Evolutionary conservation across 2,113 vertebrate species (phyloP).

Genomic region (Nycticorax nycticorax): DNA sequence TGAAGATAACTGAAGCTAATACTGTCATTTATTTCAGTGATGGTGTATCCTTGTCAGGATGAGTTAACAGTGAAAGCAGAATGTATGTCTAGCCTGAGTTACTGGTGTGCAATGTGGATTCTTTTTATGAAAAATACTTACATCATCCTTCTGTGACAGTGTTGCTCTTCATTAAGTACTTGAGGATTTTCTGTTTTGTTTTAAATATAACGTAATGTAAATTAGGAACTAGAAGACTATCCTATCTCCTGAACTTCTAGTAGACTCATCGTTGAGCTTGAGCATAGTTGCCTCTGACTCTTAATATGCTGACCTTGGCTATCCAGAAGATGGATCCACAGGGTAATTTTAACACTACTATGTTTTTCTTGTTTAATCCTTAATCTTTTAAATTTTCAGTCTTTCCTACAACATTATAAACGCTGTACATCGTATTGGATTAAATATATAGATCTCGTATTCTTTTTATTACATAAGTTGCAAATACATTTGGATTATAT

Average conservation of each 20-base stretch:
- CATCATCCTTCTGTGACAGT: not conserved
- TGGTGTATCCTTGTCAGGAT: not conserved
- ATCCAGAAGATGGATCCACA: not conserved
- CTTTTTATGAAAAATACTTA: not conserved
- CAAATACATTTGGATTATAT: not conserved
- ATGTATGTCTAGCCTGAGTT: not conserved
- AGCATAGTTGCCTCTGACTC: not conserved
- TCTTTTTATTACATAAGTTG: not conserved
- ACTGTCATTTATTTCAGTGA: not conserved
- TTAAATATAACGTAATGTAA: not conserved
- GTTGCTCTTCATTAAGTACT: not conserved
- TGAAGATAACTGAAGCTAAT: not conserved
- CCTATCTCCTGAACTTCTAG: not conserved
- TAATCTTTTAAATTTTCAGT: not conserved
- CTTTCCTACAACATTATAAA: not conserved
- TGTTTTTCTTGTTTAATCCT: not conserved
- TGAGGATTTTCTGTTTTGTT: not conserved
- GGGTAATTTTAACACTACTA: not conserved
- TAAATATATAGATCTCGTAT: not conserved
- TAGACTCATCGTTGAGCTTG: not conserved
- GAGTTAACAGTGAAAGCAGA: not conserved
- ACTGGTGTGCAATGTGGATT: not conserved
- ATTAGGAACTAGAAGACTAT: not conserved
- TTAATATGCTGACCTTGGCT: not conserved
- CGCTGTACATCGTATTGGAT: rapidly evolving